Conservation (phyloP, 2,888 invertebrate species). For the Trisateles emortualis region DNA sequence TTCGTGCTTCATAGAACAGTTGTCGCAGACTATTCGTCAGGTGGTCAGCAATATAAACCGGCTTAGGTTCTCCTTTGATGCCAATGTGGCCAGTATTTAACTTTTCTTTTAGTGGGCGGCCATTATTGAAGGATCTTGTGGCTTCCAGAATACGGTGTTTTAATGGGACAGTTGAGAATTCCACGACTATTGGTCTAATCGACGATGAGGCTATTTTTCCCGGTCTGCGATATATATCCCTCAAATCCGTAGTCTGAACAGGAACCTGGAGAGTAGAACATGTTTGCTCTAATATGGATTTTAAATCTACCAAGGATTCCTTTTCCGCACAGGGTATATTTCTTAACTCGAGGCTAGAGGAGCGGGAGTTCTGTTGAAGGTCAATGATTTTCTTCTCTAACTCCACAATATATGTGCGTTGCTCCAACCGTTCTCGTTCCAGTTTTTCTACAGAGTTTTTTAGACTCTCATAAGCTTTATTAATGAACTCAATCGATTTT, state of each 20-base stretch:
- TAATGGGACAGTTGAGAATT: not conserved
- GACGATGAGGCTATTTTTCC: not conserved
- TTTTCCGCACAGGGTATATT: not conserved
- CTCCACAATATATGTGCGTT: not conserved
- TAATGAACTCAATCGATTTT: not conserved
- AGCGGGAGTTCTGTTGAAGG: not conserved
- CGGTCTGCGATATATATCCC: not conserved
- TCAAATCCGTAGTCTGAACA: not conserved
- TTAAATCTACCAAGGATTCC: not conserved
- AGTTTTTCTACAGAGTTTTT: not conserved
- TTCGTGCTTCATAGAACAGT: conserved; percentile 4
- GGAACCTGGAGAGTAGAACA: not conserved
- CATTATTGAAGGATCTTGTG: not conserved
- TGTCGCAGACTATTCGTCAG: not conserved
- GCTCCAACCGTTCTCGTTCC: not conserved
- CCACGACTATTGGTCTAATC: not conserved
- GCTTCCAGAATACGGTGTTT: conserved; percentile 1
- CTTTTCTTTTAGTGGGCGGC: not conserved
- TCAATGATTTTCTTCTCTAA: conserved; percentile 4
- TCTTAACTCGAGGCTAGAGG: not conserved
- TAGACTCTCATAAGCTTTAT: not conserved
- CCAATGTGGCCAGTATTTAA: not conserved
- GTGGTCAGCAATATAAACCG: conserved; percentile 6
- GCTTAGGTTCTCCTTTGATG: not conserved
- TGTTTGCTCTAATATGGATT: not conserved